Evolutionary conservation across 30 jellyfish, hydroid and myxozoan genomes (phyloP), one percentile per base, ranked within the genome.

Genomic region (Aurelia sp.): DNA sequence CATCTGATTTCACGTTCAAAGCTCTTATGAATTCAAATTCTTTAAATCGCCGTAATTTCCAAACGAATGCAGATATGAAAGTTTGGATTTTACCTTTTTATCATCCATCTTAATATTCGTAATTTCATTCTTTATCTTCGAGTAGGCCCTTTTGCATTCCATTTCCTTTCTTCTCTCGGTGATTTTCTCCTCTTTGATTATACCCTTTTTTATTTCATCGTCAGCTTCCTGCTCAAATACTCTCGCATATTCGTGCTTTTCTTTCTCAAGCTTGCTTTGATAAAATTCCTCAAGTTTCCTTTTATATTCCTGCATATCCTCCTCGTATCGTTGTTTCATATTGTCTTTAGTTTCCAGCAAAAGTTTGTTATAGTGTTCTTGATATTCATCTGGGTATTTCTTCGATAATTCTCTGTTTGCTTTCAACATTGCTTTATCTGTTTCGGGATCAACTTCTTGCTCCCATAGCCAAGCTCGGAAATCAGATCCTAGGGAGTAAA

Each of bases 111-210:
- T 82, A 4, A 84, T 86, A 51, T 18, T 71, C n/a, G 60, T 71
- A 7, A 71, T 71, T 11, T 71, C 92, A 60, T 50, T 55, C 31
- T 82, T 71, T 1, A 82, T 82, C 31, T 44, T 82, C 19, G 82
- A 67, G 72, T 82, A 82, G 35, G 73, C 79, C 52, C 44, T 59
- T 35, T 68, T 68, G 64, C 92, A 68, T 20, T 82, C 92, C 41
- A 37, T 22, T 12, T 82, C 79, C 22, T 82, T 71, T 60, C 92
- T 71, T 33, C 86, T 69, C 30, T 82, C 79, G 2, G 79, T 73
- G 40, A 64, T 6, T 50, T 35, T 71, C 76, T 35, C 22, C 62
- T 68, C 85, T 55, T 72, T 60, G 6, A 17, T 21, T 10, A 19
- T 53, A 5, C 76, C 21, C 72, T 59, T 82, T 59, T 61, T 40